Base-by-base conservation (phyloP, 2,113 vertebrate genomes). In the Dicerorhinus sumatrensis region DNA sequence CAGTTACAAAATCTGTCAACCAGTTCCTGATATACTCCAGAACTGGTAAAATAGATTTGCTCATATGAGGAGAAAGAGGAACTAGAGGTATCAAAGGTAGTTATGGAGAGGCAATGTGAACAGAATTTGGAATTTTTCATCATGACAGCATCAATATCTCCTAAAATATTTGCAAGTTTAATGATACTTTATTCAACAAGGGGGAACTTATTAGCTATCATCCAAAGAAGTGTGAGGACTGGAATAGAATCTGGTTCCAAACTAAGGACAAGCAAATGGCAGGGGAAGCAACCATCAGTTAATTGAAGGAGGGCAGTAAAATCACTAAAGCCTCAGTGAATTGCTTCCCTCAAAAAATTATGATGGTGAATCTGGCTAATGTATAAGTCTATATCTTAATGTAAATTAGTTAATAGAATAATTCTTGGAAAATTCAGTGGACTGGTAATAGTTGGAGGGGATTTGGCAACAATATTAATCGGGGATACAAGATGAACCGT, bases 291-390 rank as follows among this genome's bases (percentile, higher is more conserved):
- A 65, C 33, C 36, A 86, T 70, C 1, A 7, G 10, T 81, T 69
- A 81, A 70, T 54, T 73, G 81, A 62, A 96, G 31, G 23, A 90
- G 1, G 63, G 12, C 31, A 73, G 87, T 54, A 39, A 95, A 93
- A 91, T 79, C 23, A 69, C 25, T 82, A 70, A 96, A 58, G 87
- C 18, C 29, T 93, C 69, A 69, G 23, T 65, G 5, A 75, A 73
- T 56, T 92, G 31, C 27, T 92, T 96, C 77, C 23, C 48, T 90
- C 62, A 89, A 72, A 97, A 48, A 92, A 93, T 65, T 92, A 73
- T 93, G 42, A 75, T 70, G 54, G 20, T 87, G 8, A 86, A 83
- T 87, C 39, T 79, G 54, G 67, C 46, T 63, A 65, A 91, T 91
- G 27, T 87, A 4, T 54, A 54, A 54, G 14, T 31, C 54, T 87